Evolutionary conservation across 64 coral and sea anemone genomes (phyloP), one percentile per base, ranked within the genome.

Genomic region (Stichodactyla helianthus): DNA sequence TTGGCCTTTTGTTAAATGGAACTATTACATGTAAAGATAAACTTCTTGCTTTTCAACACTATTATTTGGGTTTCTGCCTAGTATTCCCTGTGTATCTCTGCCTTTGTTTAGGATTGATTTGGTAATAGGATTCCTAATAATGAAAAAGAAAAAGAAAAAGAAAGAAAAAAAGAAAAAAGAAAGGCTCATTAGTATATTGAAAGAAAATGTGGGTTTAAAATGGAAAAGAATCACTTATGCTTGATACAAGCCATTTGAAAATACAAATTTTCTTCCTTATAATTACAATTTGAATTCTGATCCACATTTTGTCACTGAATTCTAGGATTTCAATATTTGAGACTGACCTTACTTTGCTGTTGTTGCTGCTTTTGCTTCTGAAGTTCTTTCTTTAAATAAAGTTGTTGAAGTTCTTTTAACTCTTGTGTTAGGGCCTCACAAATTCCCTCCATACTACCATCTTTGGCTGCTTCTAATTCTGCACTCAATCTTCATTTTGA

Each of bases 391-490:
- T 86, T 93, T 51, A 93, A 22, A 12, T 89, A 82, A 7, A 87
- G 28, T 35, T 93, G 92, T 83, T 93, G 92, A 55, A 93, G 83
- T 54, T 84, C 88, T 25, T 86, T 93, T 27, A 93, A 84, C 52
- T 93, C 92, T 52, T 93, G 82, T 25, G 83, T 56, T 13, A 93
- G 71, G 52, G 92, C 92, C 70, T 93, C 88, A 60, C 92, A 93
- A 28, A 89, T 85, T 5, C 88, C 83, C 82, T 93, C 92, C 88
- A 93, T 93, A 28, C 79, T 89, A 11, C 83, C 87, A 79, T 89
- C 83, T 67, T 87, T 93, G 17, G 83, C 50, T 53, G 83, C 88
- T 57, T 93, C 92, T 50, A 93, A 84, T 83, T 93, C 92, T 6
- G 83, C 88, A 89, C 78, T 86, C 25, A 93, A 53, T 68, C 92